Conservation (phyloP, 2,888 invertebrate species). For the Brenthis ino region DNA sequence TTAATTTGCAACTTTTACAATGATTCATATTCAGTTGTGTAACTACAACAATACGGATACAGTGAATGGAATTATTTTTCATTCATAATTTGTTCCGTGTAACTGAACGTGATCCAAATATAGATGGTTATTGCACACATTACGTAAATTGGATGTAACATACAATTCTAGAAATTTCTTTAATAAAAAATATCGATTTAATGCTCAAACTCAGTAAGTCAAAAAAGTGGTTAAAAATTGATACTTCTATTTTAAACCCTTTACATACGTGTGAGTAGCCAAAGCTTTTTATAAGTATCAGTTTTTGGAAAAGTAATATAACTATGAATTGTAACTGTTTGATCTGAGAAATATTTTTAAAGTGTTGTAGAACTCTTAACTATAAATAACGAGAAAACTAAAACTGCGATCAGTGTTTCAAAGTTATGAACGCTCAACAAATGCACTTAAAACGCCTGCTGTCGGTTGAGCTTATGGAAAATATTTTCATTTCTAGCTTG, state of each 20-base stretch:
- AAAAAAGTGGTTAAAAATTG: too few relatives aligned
- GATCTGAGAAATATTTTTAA: constrained; percentile 25
- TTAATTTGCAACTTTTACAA: background rate
- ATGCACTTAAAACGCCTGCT: constrained; percentile 38
- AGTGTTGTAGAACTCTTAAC: constrained; percentile 31
- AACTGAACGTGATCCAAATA: constrained; percentile 5
- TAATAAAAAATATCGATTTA: too few relatives aligned
- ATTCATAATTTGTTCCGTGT: constrained; percentile 5
- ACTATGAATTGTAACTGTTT: too few relatives aligned
- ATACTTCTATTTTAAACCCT: too few relatives aligned
- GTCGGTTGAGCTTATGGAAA: constrained; percentile 28
- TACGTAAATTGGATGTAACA: too few relatives aligned
- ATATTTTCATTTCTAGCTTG: constrained; percentile 18
- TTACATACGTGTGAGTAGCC: too few relatives aligned
- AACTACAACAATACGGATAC: constrained; percentile 1
- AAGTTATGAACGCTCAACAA: constrained; percentile 41
- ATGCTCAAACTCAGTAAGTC: too few relatives aligned
- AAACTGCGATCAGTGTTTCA: constrained; percentile 40
- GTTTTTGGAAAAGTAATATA: too few relatives aligned
- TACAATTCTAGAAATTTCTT: too few relatives aligned
- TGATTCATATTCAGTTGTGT: background rate
- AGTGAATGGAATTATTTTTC: constrained; percentile 2
- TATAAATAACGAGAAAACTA: constrained; percentile 40
- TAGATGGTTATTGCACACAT: constrained; percentile 6
- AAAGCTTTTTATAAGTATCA: too few relatives aligned